Evolutionary conservation across 2,113 vertebrate genomes (phyloP), one percentile per base, ranked within the genome.

Genomic region (Sprattus sprattus): DNA sequence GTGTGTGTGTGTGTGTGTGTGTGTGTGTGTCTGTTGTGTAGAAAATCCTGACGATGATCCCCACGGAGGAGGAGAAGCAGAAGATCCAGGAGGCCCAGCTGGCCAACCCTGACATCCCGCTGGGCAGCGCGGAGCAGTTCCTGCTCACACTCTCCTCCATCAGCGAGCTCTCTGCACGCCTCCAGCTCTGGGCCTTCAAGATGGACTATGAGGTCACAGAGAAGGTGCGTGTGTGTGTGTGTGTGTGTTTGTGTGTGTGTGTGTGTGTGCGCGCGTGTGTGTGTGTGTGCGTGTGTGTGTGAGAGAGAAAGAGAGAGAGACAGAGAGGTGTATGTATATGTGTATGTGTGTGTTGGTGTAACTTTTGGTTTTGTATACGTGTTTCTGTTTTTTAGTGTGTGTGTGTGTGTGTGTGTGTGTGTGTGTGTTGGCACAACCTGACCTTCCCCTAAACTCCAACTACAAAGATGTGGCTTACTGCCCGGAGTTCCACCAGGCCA

Each of bases 151-250:
- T 99, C 1, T 98, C 98, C 52, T 99, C 98, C 91, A 97, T 99
- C 94, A 99, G 95, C 0, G 98, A 99, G 87, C 97, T 99, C 18
- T 96, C 97, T 0, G 97, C 98, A 28, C 94, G 98, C 44, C 97
- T 99, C 82, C 98, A 99, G 85, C 97, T 99, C 90, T 99, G 98
- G 98, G 98, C 98, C 60, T 99, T 99, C 92, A 99, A 98, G 92
- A 96, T 99, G 96, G 98, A 99, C 92, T 99, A 99, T 0, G 98
- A 99, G 85, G 95, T 95, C 54, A 96, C 96, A 0, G 97, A 99
- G 92, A 99, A 99, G 97, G 39, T 64, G 52, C 32, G 47, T 67
- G 54, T 91, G 91, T 90, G 85, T 93, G 92, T 84, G 45, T 52
- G 84, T 90, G 90, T 89, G 88, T 92, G 90, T 87, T 88, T 46